Conservation (phyloP, 2,797 vertebrate genomes). For the Tadarida brasiliensis region DNA sequence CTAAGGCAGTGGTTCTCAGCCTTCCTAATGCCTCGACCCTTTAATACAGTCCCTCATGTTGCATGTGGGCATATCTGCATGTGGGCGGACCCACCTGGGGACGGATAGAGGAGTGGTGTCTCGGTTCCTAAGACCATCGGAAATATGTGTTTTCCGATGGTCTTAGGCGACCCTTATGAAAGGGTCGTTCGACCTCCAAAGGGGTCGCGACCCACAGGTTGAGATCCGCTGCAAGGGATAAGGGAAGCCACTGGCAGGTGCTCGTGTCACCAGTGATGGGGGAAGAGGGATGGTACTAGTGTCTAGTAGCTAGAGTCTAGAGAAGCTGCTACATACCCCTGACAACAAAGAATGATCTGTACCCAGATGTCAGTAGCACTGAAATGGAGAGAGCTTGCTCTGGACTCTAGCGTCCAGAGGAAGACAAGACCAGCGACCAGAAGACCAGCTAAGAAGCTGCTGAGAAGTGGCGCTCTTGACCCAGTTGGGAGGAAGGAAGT, state of each 20-base stretch:
- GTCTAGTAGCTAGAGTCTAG: neutral
- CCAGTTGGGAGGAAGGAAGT: fast-evolving
- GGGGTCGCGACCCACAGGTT: too few species aligned
- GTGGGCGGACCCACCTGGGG: too few species aligned
- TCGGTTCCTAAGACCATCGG: too few species aligned
- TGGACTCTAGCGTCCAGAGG: neutral
- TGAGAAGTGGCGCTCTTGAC: neutral
- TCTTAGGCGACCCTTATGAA: too few species aligned
- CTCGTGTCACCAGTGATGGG: neutral
- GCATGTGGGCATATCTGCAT: too few species aligned
- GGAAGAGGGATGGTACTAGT: fast-evolving
- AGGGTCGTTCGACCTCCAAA: too few species aligned
- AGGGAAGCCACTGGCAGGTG: neutral
- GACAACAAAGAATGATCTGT: neutral
- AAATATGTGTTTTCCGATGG: too few species aligned
- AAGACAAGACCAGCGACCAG: neutral
- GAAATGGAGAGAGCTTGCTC: neutral
- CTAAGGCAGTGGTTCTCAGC: too few species aligned
- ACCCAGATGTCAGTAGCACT: neutral
- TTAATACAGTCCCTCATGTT: too few species aligned
- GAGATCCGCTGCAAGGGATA: too few species aligned
- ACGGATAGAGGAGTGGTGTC: too few species aligned
- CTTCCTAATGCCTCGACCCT: too few species aligned
- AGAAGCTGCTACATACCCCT: neutral
- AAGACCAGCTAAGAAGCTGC: neutral